Evolutionary conservation across 2,888 invertebrate genomes (phyloP).

Genomic region (Clunio marinus): DNA sequence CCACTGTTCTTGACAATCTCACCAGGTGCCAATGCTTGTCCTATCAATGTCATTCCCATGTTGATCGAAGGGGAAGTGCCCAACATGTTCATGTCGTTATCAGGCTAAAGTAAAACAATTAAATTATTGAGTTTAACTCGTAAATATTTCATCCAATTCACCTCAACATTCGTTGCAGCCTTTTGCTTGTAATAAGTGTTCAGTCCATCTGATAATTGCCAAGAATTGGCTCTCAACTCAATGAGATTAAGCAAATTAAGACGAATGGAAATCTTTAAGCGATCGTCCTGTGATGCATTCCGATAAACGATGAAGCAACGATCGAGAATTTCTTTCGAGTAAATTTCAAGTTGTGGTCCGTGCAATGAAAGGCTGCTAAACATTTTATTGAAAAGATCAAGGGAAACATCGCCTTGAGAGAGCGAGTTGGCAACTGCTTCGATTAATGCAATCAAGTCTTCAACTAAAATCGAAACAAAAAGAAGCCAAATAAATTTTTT

Average conservation of each 20-base stretch:
- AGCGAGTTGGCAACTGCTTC: constrained; percentile 76
- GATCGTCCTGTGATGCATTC: constrained; percentile 83
- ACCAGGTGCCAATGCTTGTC: constrained; percentile 65
- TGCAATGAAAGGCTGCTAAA: constrained; percentile 76
- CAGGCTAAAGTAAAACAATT: constrained; percentile 42
- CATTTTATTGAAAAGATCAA: constrained; percentile 70
- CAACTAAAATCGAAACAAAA: constrained; percentile 56
- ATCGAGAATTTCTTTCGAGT: constrained; percentile 81
- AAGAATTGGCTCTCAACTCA: constrained; percentile 86
- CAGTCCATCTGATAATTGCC: constrained; percentile 81
- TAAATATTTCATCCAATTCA: constrained; percentile 41
- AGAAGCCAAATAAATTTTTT: constrained; percentile 40
- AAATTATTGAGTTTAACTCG: neutral
- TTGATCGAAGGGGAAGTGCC: constrained; percentile 57
- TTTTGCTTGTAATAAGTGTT: constrained; percentile 76
- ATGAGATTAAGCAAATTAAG: constrained; percentile 81
- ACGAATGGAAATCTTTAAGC: constrained; percentile 78
- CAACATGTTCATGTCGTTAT: constrained; percentile 50
- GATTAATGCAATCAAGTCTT: constrained; percentile 76
- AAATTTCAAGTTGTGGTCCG: constrained; percentile 74
- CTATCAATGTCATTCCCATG: constrained; percentile 52
- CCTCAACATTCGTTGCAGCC: constrained; percentile 60
- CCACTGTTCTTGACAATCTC: constrained; percentile 84
- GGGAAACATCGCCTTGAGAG: constrained; percentile 66
- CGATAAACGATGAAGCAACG: constrained; percentile 77